Conservation (phyloP, 2,113 vertebrate genomes). For the Catagonus wagneri region DNA sequence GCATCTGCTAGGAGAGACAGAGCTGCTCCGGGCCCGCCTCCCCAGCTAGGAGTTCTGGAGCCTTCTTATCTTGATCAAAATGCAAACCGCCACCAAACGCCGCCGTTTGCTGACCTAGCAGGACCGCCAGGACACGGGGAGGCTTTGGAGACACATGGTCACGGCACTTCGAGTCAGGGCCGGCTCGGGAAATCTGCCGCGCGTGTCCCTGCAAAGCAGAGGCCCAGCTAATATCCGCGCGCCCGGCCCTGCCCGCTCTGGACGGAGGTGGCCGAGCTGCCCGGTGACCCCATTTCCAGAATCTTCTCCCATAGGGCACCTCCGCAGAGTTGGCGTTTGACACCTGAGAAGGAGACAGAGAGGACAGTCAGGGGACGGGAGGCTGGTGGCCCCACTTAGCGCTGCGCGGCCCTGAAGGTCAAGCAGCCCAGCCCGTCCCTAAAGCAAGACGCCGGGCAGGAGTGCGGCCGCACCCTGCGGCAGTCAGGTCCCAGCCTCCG, state of each 20-base stretch:
- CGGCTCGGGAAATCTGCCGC: background rate
- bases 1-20: background rate
- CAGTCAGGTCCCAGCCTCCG: background rate
- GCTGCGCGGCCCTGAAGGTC: background rate
- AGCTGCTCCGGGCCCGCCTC: background rate
- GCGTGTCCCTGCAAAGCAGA: rapidly evolving
- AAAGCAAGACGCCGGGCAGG: background rate
- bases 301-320: background rate
- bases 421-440: no score
- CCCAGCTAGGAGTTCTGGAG: background rate
- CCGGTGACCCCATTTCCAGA: background rate
- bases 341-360: background rate
- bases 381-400: background rate
- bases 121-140: background rate
- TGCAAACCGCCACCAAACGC: rapidly evolving
- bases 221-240: background rate
- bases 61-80: background rate
- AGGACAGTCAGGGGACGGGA: background rate
- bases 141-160: background rate
- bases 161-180: background rate
- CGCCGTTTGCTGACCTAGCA: background rate
- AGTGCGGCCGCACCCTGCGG: background rate
- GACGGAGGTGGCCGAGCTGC: rapidly evolving
- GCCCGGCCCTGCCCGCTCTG: background rate
- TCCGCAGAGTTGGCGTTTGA: background rate